Evolutionary conservation across 2,888 invertebrate species (phyloP), one percentile per base, ranked within the genome.

Genomic region (Prenolepis imparis): DNA sequence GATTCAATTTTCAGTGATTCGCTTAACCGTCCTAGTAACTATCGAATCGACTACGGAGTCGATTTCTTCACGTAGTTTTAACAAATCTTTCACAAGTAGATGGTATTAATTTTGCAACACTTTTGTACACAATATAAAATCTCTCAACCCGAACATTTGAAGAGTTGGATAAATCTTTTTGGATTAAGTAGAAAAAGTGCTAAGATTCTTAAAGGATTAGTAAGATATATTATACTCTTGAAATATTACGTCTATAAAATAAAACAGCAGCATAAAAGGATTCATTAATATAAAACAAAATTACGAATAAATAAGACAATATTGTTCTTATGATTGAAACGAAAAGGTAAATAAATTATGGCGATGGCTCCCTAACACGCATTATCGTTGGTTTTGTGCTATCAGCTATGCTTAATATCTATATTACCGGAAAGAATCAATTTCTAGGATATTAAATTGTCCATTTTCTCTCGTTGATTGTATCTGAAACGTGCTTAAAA

Each of bases 1-100:
- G 77, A 78, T 57, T 57, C 41, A 32, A 78, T 78, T 78, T 78
- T 57, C 28, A 21, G 11, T 44, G 77, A 78, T 59, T 78, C 57
- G 68, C 32, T 78, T 68, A 78, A 78, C 28, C 55, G 21, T 57
- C 41, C 41, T 32, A 32, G 32, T 57, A 68, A 41, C 28, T 41
- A 39, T 68, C 77, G 55, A 24, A 67, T 77, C 55, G 41, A 5
- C 41, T 0, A 52, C 24, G 36, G 39, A 39, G 28, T 15, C 28
- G 52, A 68, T 68, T 32, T 6, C 32, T 28, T 8, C 41, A 9
- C 8, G n/a, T 39, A 5, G 41, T 21, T 68, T 68, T 12, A 68
- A 9, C 11, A 57, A 15, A 61, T n/a, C 4, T 44, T 73, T 61
- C 12, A 74, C n/a, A 44, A 15, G n/a, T 18, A 41, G 21, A 36